Evolutionary conservation across 2,888 invertebrate genomes (phyloP), one percentile per base, ranked within the genome.

Genomic region (Mythimna lalbum): DNA sequence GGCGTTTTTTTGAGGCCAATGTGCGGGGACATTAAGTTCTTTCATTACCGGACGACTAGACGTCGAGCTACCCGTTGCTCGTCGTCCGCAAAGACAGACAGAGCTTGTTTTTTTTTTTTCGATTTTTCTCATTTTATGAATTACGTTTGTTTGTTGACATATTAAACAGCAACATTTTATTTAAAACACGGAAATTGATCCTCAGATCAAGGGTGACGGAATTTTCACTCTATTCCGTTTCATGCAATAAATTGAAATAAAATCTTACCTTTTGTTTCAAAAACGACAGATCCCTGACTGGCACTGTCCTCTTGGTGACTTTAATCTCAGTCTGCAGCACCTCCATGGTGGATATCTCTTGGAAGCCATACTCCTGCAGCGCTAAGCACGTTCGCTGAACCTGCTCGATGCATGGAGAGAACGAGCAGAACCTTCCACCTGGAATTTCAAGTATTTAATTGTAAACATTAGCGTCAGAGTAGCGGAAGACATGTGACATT

Each of bases 371-470:
- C 50, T 97, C 96, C 66, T 97, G 94, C 43, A 99, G 96, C 33
- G 96, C 96, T 52, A 96, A 92, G 90, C 98, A 98, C 12, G 98
- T 98, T 77, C 98, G 97, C 93, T 99, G 99, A 0, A 99, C 99
- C 97, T 99, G 99, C 94, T 99, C 99, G 82, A 99, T 99, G 93
- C 99, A 99, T 0, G 99, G 99, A 0, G 99, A 99, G 95, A 99
- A 99, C 0, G 99, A 99, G 92, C 99, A 99, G 82, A 99, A 97
- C 85, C 99, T 97, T 5, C 99, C 99, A 85, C 99, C 99, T 97
- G 95, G 6, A 70, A 76, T 57, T 10, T 39, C 2, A 43, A 50
- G 55, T 6, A 27, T 60, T 36, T 47, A 33, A 23, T 6, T 0
- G 1, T 33, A 59, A 43, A 0, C n/a, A 64, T 23, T n/a, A n/a